phyloP scores from a whole-genome alignment of 2,113 vertebrate species.

The Drymodes brunneopygia region DNA sequence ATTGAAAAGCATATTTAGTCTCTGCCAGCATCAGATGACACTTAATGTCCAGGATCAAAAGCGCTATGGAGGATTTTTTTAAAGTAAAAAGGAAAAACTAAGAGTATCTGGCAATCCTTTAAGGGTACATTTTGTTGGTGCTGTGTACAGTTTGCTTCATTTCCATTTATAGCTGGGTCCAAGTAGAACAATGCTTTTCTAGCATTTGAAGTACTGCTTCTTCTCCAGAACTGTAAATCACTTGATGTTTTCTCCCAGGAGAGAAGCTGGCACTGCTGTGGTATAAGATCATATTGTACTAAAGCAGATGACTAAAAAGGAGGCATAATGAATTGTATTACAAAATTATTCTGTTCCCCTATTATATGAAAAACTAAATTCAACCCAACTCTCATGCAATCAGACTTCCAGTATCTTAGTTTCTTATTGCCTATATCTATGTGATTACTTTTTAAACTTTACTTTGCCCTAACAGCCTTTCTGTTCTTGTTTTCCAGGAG shows the following conservation, averaged over 20 bases:
- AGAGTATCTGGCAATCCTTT: neutral
- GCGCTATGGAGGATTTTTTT: neutral
- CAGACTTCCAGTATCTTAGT: neutral
- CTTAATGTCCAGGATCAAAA: neutral
- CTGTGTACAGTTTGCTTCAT: neutral
- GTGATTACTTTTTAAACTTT: neutral
- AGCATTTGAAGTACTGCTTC: neutral
- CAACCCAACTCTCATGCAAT: neutral
- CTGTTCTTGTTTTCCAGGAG: constrained; percentile 66
- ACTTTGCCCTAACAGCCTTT: neutral
- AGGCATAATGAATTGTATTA: neutral
- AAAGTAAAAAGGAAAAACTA: neutral
- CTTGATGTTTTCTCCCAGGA: neutral
- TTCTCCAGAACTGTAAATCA: neutral
- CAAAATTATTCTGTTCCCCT: neutral
- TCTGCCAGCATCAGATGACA: neutral
- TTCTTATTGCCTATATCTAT: neutral
- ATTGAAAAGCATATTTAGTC: neutral
- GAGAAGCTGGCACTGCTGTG: neutral
- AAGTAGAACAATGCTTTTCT: neutral
- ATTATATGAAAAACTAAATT: neutral
- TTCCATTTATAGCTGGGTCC: neutral
- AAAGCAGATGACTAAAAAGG: neutral
- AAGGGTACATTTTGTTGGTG: neutral
- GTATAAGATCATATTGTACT: neutral